phyloP scores from a whole-genome alignment of 1,140 invertebrate genomes.

The Potamilus streckersoni region DNA sequence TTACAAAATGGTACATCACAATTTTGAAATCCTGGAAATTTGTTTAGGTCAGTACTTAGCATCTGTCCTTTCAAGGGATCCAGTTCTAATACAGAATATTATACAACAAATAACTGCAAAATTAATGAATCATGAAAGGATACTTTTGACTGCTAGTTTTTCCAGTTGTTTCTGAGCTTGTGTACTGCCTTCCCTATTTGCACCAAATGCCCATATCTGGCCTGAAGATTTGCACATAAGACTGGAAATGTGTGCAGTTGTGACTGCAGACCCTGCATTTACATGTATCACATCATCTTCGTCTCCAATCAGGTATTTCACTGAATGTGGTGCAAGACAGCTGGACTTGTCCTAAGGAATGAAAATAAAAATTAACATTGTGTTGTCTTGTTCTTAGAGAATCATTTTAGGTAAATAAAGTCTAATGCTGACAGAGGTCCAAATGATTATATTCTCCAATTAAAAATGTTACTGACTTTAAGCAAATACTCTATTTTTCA shows the following conservation, averaged over 20 bases:
- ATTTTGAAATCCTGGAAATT: too few species aligned
- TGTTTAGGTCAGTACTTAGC: too few species aligned
- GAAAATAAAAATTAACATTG: not conserved
- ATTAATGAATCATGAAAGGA: conserved; percentile 31
- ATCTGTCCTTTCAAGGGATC: too few species aligned
- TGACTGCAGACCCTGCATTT: conserved; percentile 53
- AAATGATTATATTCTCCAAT: too few species aligned
- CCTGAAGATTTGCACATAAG: conserved; percentile 36
- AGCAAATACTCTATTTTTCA: too few species aligned
- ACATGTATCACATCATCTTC: conserved; percentile 57
- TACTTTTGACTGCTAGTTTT: conserved; percentile 54
- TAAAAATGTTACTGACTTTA: too few species aligned
- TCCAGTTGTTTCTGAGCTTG: conserved; percentile 42
- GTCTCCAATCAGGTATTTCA: conserved; percentile 48
- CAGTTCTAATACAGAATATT: too few species aligned
- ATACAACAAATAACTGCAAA: too few species aligned
- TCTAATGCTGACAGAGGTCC: too few species aligned
- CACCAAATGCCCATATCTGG: conserved; percentile 44
- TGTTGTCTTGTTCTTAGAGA: too few species aligned
- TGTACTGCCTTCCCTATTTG: conserved; percentile 15
- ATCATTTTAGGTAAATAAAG: too few species aligned
- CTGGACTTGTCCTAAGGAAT: conserved; percentile 60
- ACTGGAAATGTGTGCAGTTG: conserved; percentile 54
- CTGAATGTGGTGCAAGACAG: conserved; percentile 53
- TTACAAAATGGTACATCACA: too few species aligned